A percentile compares a stretch with the other conserved stretches of the same genome.
These are phyloP conservation scores for Hipparchia semele DNA, from an alignment of 2,888 invertebrate species.

Conservation along the genomic window DNA sequence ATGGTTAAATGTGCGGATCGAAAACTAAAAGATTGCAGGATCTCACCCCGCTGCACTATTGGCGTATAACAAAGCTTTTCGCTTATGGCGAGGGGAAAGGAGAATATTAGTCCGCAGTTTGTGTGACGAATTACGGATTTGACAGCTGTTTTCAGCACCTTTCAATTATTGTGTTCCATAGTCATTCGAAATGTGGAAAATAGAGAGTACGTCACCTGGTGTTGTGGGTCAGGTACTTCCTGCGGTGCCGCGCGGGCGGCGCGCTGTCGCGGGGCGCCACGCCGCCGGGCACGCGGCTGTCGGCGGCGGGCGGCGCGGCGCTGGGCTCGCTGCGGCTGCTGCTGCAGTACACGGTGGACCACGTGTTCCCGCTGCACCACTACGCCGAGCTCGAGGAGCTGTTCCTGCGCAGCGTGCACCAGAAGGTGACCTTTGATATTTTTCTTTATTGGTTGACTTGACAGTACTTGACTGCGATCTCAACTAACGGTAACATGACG, in stretches of 20 bases:
- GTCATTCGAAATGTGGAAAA: not conserved
- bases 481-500: no score
- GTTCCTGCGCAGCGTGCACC: conserved; percentile 87
- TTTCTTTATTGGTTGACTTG: no score
- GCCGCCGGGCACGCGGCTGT: conserved; percentile 88
- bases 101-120: no score
- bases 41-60: no score
- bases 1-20: no score
- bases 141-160: no score
- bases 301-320: conserved; percentile 78
- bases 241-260: conserved; percentile 82
- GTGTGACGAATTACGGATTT: no score
- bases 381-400: conserved; percentile 91
- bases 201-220: not conserved
- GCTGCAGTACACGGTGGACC: conserved; percentile 94
- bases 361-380: conserved; percentile 92
- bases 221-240: conserved; percentile 83
- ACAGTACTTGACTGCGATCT: no score
- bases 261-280: conserved; percentile 87
- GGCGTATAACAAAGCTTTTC: no score
- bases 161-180: no score
- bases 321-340: conserved; percentile 93
- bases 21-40: no score
- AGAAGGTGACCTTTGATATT: conserved; percentile 72
- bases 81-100: no score